phyloP scores from a whole-genome alignment of 2,888 invertebrate genomes.

The Caenorhabditis angaria region DNA sequence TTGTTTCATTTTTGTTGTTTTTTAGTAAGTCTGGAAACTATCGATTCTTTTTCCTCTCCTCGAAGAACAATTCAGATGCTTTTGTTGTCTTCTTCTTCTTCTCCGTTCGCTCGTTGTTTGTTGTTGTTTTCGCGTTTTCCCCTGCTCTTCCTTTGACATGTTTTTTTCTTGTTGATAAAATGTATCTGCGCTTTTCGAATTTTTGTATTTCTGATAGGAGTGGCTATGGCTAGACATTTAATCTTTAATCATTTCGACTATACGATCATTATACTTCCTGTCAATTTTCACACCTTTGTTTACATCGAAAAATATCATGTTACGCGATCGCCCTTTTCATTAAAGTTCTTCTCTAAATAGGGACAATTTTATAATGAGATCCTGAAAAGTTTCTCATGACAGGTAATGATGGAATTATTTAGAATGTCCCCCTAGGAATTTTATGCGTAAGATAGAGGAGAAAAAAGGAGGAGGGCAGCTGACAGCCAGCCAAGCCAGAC shows the following conservation, averaged over 20 bases:
- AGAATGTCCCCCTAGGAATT: conserved; percentile 1
- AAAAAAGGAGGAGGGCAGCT: neutral
- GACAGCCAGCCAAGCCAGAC: neutral
- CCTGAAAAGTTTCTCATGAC: neutral
- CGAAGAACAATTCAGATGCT: neutral
- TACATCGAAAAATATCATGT: too few species aligned
- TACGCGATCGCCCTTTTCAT: too few species aligned
- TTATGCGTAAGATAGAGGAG: neutral
- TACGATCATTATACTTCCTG: too few species aligned
- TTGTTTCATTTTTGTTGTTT: too few species aligned
- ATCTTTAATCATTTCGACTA: too few species aligned
- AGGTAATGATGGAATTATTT: neutral
- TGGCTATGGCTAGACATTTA: too few species aligned
- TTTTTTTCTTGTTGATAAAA: neutral
- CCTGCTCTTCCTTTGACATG: neutral
- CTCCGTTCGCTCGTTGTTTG: neutral
- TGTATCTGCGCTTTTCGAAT: too few species aligned
- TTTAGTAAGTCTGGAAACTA: neutral
- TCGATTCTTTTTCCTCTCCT: neutral
- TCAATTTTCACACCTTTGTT: too few species aligned
- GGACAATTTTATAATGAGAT: neutral
- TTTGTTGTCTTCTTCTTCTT: neutral
- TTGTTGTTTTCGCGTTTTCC: conserved; percentile 1
- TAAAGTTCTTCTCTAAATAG: too few species aligned
- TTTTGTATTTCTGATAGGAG: too few species aligned